Evolutionary conservation across 2,113 vertebrate genomes (phyloP).

Genomic region (Nothobranchius kuhntae): DNA sequence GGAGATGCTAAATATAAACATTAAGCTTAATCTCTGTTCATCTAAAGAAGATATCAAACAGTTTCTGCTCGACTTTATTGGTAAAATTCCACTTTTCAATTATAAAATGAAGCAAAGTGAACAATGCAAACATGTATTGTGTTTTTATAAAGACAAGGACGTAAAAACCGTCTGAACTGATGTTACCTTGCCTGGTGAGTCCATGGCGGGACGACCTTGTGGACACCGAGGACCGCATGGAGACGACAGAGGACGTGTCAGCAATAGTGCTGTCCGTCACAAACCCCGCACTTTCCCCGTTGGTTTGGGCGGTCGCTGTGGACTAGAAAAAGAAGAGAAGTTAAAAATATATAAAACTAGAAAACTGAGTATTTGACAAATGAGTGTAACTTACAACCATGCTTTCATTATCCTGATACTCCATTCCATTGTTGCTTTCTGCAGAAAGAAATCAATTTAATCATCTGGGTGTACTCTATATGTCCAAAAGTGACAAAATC

Average conservation of each 20-base stretch:
- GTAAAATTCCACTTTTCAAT: neutral
- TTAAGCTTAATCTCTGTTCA: neutral
- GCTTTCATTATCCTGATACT: slow-evolving; percentile 87
- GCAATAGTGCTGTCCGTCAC: slow-evolving; percentile 74
- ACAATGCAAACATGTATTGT: too few relatives aligned
- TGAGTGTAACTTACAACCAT: slow-evolving; percentile 68
- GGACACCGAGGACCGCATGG: slow-evolving; percentile 68
- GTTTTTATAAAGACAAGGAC: too few relatives aligned
- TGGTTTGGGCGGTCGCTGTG: slow-evolving; percentile 66
- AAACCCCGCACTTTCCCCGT: slow-evolving; percentile 79
- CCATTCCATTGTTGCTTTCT: slow-evolving; percentile 85
- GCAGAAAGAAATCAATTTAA: slow-evolving; percentile 12
- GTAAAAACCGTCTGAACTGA: too few relatives aligned
- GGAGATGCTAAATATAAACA: neutral
- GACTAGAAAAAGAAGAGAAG: slow-evolving; percentile 73
- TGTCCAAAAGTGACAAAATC: too few relatives aligned
- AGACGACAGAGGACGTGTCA: slow-evolving; percentile 73
- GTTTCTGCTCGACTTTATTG: neutral
- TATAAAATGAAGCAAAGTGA: too few relatives aligned
- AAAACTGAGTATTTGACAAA: neutral
- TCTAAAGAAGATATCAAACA: neutral
- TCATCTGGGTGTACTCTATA: too few relatives aligned
- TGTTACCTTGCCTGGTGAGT: slow-evolving; percentile 79
- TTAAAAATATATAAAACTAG: neutral
- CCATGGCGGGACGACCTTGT: slow-evolving; percentile 76